phyloP scores from a whole-genome alignment of 2,797 vertebrate genomes.

The Sebastes paucispinis region DNA sequence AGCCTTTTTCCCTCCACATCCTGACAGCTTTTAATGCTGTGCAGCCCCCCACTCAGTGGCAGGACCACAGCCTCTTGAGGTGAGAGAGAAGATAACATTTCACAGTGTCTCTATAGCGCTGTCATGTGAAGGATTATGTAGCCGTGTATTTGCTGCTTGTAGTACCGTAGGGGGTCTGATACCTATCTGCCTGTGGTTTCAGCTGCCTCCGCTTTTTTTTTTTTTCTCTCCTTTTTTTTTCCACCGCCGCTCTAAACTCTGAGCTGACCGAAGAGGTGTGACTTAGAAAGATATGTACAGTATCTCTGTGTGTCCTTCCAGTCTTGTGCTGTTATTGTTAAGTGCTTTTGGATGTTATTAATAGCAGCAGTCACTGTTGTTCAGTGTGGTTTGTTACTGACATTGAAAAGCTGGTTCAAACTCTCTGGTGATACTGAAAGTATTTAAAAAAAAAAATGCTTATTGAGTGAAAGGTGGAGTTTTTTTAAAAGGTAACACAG shows the following conservation, averaged over 20 bases:
- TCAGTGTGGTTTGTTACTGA: slow-evolving; percentile 51
- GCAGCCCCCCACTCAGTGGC: slow-evolving; percentile 76
- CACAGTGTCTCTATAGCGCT: slow-evolving; percentile 82
- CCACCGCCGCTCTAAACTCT: slow-evolving; percentile 48
- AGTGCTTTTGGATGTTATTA: slow-evolving; percentile 72
- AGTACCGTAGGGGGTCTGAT: slow-evolving; percentile 81
- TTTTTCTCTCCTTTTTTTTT: slow-evolving; percentile 34
- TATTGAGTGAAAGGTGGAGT: slow-evolving; percentile 1
- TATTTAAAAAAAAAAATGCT: background rate
- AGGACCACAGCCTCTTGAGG: slow-evolving; percentile 78
- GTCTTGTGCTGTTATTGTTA: slow-evolving; percentile 70
- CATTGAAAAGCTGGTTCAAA: slow-evolving; percentile 25
- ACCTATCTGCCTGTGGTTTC: slow-evolving; percentile 78
- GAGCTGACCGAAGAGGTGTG: slow-evolving; percentile 73
- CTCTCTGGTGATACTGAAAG: background rate
- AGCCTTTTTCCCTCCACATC: slow-evolving; percentile 66
- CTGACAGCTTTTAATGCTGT: slow-evolving; percentile 83
- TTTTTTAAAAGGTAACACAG: background rate
- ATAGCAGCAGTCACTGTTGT: slow-evolving; percentile 66
- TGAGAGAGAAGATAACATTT: slow-evolving; percentile 84
- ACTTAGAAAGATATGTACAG: slow-evolving; percentile 72
- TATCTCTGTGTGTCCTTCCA: slow-evolving; percentile 67
- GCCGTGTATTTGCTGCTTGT: slow-evolving; percentile 75
- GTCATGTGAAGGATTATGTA: slow-evolving; percentile 85
- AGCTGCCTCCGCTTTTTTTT: slow-evolving; percentile 59